Evolutionary conservation across 2,888 invertebrate species (phyloP), one percentile per base, ranked within the genome.

Genomic region (Platycheirus rosarum): DNA sequence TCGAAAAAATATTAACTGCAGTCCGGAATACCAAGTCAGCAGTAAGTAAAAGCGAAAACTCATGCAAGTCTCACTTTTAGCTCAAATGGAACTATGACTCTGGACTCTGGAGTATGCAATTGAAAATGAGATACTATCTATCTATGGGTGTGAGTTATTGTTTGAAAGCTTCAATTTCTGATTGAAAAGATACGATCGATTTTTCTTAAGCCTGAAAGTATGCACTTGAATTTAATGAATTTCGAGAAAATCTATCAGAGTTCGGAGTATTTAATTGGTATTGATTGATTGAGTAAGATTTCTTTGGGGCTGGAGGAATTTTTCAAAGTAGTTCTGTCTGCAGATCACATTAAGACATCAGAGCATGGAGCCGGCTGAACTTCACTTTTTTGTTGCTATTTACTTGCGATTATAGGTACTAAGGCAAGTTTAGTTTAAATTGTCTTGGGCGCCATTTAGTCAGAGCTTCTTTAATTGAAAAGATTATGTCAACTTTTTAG

Each of bases 141-240:
- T 48, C 13, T 35, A n/a, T n/a, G n/a, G n/a, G 29, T 8, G 13
- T 23, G 8, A 20, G 26, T 44, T 14, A 18, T n/a, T 26, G 20
- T 60, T 40, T 65, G 57, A 74, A 74, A 74, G 74, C 57, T 80
- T 44, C 26, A 44, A 51, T 2, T n/a, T 32, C 18, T 37, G 44
- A 63, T 68, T 26, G n/a, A 18, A 40, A 40, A 53, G 74, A 65
- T 63, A 69, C 44, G 32, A 53, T 63, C 37, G n/a, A 14, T 69
- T 78, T 18, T 0, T 7, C 8, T n/a, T 40, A 8, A 49, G 70
- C 75, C 80, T 70, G 14, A 74, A 46, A 66, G 9, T 80, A 80
- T 69, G 70, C 80, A 66, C 1, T 48, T 13, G 0, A 11, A 13
- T 60, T 74, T 26, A 5, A 35, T 9, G n/a, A 32, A 20, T 42